Evolutionary conservation across 2,888 invertebrate genomes (phyloP), one percentile per base, ranked within the genome.

Genomic region (Brenthis daphne): DNA sequence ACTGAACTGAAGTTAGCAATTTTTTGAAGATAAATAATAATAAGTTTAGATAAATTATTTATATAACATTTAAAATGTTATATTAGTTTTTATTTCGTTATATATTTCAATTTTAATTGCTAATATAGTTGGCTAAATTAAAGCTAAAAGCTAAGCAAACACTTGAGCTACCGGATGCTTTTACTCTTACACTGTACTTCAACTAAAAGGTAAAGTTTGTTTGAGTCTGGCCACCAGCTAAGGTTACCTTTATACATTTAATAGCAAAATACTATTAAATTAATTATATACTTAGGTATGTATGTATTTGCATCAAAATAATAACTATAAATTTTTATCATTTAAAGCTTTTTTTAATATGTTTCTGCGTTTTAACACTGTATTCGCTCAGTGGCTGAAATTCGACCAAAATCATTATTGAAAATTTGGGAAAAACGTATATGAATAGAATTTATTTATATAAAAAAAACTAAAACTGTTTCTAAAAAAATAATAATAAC

Each of bases 161-260:
- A 58, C 58, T 58, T 48, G 13, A 54, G 48, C 14, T 48, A 58
- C 58, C 29, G 58, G 47, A 58, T 48, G 58, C 58, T 58, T 58
- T 58, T 58, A 58, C 58, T 48, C 58, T 58, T n/a, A 58, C 48
- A 58, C 29, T 47, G 58, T 58, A 58, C 58, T 58, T 58, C 48
- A 58, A 58, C 48, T 48, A 48, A 58, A 58, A 48, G 58, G 58
- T 29, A 58, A 48, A 58, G 24, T 58, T 58, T 58, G 58, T 58
- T 58, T 48, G 58, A 47, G 58, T 58, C 47, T 58, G 14, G 24
- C 47, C 58, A 48, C 48, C 24, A 43, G 24, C n/a, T 48, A 58
- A 48, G 58, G 58, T 48, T 58, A 58, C 48, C 24, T 58, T 48
- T 58, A 58, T 47, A 58, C 12, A 58, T 57, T 47, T 48, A 48